Conservation (phyloP, 2,797 vertebrate genomes). For the Gymnodraco acuticeps region DNA sequence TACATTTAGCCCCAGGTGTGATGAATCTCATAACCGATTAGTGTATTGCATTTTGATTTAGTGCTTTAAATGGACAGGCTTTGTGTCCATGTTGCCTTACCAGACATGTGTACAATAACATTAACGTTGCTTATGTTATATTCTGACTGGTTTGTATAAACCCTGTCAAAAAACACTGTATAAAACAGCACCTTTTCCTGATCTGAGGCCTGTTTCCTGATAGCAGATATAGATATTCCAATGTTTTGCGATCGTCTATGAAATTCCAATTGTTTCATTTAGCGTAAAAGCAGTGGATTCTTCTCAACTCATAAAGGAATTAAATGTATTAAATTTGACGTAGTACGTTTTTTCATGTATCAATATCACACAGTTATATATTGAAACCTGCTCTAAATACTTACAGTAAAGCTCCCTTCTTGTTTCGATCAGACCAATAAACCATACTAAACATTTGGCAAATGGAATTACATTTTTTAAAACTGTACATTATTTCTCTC, state of each 20-base stretch:
- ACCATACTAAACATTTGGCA: neutral
- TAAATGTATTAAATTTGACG: no score
- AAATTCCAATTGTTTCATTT: no score
- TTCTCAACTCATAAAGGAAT: no score
- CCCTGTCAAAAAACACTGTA: neutral
- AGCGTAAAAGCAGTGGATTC: no score
- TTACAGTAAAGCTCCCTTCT: neutral
- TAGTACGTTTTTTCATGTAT: neutral
- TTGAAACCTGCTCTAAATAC: neutral
- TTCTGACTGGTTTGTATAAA: neutral
- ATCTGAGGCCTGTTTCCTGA: no score
- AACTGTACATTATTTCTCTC: neutral
- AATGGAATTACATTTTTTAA: no score
- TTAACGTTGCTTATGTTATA: neutral
- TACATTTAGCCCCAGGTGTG: conserved; percentile 7
- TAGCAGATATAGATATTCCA: neutral
- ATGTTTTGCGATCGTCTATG: no score
- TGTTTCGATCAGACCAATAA: neutral
- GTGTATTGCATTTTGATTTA: conserved; percentile 5
- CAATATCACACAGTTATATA: neutral
- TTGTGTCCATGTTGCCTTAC: neutral
- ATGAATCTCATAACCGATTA: conserved; percentile 15
- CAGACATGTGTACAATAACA: neutral
- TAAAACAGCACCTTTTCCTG: neutral
- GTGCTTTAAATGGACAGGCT: conserved; percentile 3